Base-by-base conservation (phyloP, 2,888 invertebrate species). In the Papilio gigon region DNA sequence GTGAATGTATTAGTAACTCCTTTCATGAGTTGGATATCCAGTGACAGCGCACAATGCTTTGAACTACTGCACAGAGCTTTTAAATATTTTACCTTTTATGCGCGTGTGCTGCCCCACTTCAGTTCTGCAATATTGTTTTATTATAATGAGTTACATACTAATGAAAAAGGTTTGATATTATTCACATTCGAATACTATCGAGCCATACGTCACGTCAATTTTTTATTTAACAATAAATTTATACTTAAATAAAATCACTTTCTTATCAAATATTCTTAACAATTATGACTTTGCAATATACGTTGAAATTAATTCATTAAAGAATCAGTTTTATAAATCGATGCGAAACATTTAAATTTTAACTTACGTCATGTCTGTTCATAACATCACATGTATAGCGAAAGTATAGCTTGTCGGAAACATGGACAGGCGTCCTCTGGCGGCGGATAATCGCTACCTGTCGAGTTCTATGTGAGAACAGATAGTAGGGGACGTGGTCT, bases 1-100 rank as follows among this genome's bases (percentile, higher is more conserved):
- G 73, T 74, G 74, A 80, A 80, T 77, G 78, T 80, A 77, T 75
- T 76, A 76, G 81, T 84, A 84, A 84, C 84, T 83, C 84, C 84
- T 86, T 87, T 86, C 86, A 87, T 85, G 84, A 82, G 82, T 80
- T 81, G 83, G 84, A 80, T 81, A 75, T 79, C 76, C 73, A 77
- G 79, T 78, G 82, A 84, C 81, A 81, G 81, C 78, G 68, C 40
- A 69, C 60, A 69, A 69, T 69, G 68, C 68, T 60, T 40, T 65
- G 68, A 65, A 69, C 50, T 61, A 53, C 56, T 59, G 59, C 22
- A 37, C 12, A 1, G 20, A 17, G 63, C 25, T 58, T 65, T 69
- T 60, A 42, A 60, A 60, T 69, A 65, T 60, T 50, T 61, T 50
- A 22, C 42, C 4, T 44, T 63, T 37, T 63, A 59, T 47, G 14